Conservation (phyloP, 2,888 invertebrate species). For the Calameuta filiformis region DNA sequence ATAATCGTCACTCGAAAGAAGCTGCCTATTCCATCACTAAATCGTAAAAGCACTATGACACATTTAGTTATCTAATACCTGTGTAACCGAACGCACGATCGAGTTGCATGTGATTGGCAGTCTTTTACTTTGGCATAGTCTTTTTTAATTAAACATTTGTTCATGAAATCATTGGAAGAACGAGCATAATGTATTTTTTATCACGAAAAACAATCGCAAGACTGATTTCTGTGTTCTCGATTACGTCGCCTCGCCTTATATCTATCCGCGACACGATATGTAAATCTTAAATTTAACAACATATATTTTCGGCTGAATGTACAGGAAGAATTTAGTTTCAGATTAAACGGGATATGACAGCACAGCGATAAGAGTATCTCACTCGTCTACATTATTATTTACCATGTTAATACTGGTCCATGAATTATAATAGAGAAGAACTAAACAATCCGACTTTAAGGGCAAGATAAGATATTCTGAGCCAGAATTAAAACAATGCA, state of each 20-base stretch:
- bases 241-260: neutral
- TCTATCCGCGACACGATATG: neutral
- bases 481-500: neutral
- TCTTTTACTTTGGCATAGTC: neutral
- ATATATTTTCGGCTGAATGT: neutral
- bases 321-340: neutral
- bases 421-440: neutral
- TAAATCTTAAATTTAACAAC: neutral
- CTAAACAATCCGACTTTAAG: neutral
- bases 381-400: neutral
- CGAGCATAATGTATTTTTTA: neutral
- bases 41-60: conserved; percentile 1
- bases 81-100: neutral
- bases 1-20: conserved; percentile 7
- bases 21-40: neutral
- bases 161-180: neutral
- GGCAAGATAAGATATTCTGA: neutral
- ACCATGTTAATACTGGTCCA: neutral
- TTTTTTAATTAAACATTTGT: neutral
- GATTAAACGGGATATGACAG: neutral
- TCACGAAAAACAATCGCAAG: neutral
- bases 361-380: neutral
- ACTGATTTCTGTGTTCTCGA: neutral
- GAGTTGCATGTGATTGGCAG: neutral
- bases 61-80: conserved; percentile 8